Percentiles rank a stretch among this genome's conserved stretches.
Evolutionary conservation across 1,140 invertebrate genomes (phyloP).

Genomic region (Reticulitermes speratus): DNA sequence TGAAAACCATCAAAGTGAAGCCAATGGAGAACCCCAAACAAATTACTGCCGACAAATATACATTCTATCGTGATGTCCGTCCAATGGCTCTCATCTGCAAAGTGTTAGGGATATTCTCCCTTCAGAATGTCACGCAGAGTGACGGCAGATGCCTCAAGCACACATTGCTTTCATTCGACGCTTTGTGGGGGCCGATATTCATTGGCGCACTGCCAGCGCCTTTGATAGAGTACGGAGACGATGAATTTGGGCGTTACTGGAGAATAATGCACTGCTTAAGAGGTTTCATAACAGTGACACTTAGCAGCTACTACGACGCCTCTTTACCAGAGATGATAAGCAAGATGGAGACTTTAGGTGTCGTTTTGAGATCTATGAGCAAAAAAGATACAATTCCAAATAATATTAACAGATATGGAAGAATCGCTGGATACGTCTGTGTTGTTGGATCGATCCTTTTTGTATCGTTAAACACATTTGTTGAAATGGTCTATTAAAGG

Average conservation of each 20-base stretch:
- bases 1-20: background rate
- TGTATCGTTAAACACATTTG: background rate
- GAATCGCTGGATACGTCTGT: background rate
- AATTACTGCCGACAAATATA: background rate
- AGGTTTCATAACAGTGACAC: background rate
- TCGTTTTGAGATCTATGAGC: background rate
- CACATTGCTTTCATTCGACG: background rate
- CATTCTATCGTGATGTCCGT: background rate
- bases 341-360: background rate
- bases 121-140: background rate
- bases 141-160: background rate
- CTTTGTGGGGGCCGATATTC: background rate
- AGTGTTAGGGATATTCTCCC: background rate
- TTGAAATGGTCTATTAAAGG: background rate
- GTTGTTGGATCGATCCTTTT: background rate
- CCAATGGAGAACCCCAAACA: background rate
- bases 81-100: background rate
- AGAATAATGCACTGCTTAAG: background rate
- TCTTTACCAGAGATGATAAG: background rate
- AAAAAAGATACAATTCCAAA: background rate
- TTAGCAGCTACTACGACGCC: background rate
- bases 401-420: background rate
- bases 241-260: background rate
- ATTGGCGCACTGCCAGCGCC: background rate
- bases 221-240: background rate